Evolutionary conservation across 2,888 invertebrate species (phyloP), one percentile per base, ranked within the genome.

Genomic region (Eurois occulta): DNA sequence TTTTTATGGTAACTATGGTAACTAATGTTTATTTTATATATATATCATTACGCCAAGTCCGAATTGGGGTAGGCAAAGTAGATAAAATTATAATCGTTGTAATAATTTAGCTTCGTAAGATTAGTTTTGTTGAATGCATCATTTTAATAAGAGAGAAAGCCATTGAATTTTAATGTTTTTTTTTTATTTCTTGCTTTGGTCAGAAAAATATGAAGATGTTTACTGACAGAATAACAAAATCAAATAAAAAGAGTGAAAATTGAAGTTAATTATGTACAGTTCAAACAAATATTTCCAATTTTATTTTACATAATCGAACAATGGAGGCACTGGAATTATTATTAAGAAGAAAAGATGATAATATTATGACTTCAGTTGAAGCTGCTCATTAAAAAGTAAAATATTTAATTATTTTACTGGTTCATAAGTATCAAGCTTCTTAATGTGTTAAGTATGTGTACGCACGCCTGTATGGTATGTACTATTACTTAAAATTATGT

Each of bases 51-150:
- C 62, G 62, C 70, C 58, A 58, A 67, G 46, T 86, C 58, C 70
- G 21, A 83, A 46, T 68, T 7, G 10, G 38, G 28, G 72, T 75
- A 80, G 58, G 77, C 67, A 65, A 58, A 64, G 55, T 72, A 68
- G 48, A 77, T 83, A 68, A 80, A 83, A 79, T 67, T 38, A 77
- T 68, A 77, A 75, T 83, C 86, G 78, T 77, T 88, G 84, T 79
- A 46, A 28, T 58, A 58, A 41, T 66, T 28, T 77, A 41, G 62
- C 82, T 81, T 75, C 85, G 67, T 8, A 81, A 86, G 77, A 83
- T 65, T 8, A 1, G 35, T 35, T 75, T 72, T 64, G 11, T 3
- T 41, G 46, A 60, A 43, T 84, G 55, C 62, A 68, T 28, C 67
- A 52, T 38, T 38, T 16, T 16, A 18, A 21, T 21, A 32, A 0